These are phyloP conservation scores for Bombus picipes DNA, from an alignment of 1,140 invertebrate genomes.

Conservation along the genomic window DNA sequence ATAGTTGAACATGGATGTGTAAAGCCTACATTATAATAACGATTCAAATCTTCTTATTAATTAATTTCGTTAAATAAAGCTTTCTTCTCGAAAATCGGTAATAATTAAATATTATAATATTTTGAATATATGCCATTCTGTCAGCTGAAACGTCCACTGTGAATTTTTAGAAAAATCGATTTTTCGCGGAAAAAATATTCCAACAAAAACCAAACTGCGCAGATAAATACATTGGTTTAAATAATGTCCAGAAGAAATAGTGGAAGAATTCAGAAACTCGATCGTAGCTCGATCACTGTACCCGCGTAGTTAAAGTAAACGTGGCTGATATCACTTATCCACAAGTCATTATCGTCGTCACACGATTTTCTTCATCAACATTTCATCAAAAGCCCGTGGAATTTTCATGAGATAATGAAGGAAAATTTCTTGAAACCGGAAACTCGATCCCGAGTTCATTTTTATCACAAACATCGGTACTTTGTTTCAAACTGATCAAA, in stretches of 20 bases:
- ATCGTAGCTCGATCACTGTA: not conserved
- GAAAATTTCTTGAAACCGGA: slow-evolving; percentile 38
- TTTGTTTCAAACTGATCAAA: not conserved
- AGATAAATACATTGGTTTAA: too few species aligned
- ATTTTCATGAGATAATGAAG: slow-evolving; percentile 16
- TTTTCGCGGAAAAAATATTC: not conserved
- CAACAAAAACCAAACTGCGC: not conserved
- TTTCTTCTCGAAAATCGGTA: not conserved
- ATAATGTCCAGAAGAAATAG: not conserved
- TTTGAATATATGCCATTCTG: not conserved
- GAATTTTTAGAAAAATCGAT: too few species aligned
- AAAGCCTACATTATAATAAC: not conserved
- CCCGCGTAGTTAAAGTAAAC: slow-evolving; percentile 54
- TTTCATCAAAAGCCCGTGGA: not conserved
- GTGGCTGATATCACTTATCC: slow-evolving; percentile 57
- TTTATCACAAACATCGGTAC: not conserved
- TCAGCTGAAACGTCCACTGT: not conserved
- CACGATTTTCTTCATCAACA: slow-evolving; percentile 42
- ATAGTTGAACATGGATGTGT: too few species aligned
- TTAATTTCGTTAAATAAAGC: not conserved
- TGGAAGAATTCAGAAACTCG: not conserved
- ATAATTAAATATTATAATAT: not conserved
- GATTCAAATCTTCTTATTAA: not conserved
- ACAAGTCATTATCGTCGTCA: slow-evolving; percentile 39
- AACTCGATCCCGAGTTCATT: slow-evolving; percentile 9